phyloP scores from a whole-genome alignment of 2,888 invertebrate species.

The Plebejus melissa region DNA sequence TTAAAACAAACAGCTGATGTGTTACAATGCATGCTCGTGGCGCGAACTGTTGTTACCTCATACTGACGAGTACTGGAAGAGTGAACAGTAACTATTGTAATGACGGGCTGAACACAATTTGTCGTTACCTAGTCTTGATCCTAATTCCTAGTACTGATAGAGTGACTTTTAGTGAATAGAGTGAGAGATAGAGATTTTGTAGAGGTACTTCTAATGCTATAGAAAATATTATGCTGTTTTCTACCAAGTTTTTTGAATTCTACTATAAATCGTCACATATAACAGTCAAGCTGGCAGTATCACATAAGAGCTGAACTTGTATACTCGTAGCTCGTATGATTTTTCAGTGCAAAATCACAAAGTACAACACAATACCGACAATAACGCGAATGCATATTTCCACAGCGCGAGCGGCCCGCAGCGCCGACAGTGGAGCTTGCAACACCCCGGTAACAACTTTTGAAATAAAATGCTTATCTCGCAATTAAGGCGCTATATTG shows the following conservation, averaged over 20 bases:
- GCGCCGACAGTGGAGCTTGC: not conserved
- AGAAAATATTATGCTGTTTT: no score
- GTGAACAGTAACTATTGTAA: not conserved
- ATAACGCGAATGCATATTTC: not conserved
- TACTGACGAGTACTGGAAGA: not conserved
- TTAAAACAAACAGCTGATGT: slow-evolving; percentile 16
- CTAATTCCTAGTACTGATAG: no score
- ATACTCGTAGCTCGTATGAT: not conserved
- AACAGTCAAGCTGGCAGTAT: no score
- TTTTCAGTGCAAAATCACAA: not conserved
- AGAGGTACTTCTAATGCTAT: no score
- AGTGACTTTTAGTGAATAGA: no score
- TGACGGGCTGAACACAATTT: not conserved
- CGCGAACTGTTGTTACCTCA: not conserved
- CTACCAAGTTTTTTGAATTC: no score
- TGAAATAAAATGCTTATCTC: not conserved
- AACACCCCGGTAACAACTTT: not conserved
- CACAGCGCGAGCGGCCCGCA: not conserved
- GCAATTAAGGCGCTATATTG: no score
- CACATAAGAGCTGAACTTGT: no score
- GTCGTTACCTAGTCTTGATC: not conserved
- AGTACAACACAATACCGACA: not conserved
- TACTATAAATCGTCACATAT: no score
- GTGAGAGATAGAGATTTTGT: no score
- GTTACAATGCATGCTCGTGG: not conserved